Percentiles rank a stretch among this genome's conserved stretches.
phyloP scores from a whole-genome alignment of 2,113 vertebrate species.

The Alligator mississippiensis region DNA sequence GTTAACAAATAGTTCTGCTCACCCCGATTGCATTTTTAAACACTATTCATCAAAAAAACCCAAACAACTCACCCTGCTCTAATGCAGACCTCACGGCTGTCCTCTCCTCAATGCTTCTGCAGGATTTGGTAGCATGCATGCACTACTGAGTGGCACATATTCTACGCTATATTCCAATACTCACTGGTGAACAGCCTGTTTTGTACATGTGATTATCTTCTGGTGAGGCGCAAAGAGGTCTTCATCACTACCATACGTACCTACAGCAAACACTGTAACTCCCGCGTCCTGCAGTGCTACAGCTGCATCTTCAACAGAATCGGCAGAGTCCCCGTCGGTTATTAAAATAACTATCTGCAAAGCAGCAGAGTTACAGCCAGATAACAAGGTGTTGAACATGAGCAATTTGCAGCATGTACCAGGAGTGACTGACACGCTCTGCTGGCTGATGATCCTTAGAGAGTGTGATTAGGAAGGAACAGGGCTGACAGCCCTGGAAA shows the following conservation, averaged over 20 bases:
- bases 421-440: neutral
- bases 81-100: neutral
- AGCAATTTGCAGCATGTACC: neutral
- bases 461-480: neutral
- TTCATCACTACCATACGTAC: constrained; percentile 67
- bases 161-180: rapidly evolving
- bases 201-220: no score
- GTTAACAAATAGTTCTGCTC: neutral
- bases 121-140: neutral
- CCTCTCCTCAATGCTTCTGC: neutral
- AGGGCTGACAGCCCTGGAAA: neutral
- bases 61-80: neutral
- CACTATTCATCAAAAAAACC: neutral
- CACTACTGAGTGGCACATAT: neutral
- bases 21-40: neutral
- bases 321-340: constrained; percentile 83
- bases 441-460: neutral
- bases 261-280: constrained; percentile 87
- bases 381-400: rapidly evolving
- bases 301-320: constrained; percentile 78
- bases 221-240: rapidly evolving
- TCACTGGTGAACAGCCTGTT: rapidly evolving
- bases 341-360: constrained; percentile 84
- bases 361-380: neutral
- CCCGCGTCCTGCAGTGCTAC: constrained; percentile 77